These are phyloP conservation scores for Ianthella basta DNA, from an alignment of 37 sponge, comb jelly and placozoan species.

Conservation along the genomic window DNA sequence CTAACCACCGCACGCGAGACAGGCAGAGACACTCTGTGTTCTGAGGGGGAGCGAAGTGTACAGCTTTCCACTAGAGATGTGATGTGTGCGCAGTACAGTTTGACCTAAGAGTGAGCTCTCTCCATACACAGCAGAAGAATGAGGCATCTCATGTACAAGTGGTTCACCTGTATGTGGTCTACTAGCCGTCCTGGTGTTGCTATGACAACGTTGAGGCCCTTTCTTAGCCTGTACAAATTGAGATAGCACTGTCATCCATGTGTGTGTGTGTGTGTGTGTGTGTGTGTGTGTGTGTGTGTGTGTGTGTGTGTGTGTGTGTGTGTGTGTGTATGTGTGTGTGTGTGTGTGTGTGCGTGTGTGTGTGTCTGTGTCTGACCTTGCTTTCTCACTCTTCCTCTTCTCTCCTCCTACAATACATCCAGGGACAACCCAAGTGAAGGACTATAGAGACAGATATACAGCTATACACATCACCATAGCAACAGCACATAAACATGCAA, in stretches of 20 bases:
- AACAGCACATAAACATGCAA: neutral
- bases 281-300: slow-evolving; percentile 46
- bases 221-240: slow-evolving; percentile 49
- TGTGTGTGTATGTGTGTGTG: slow-evolving; percentile 37
- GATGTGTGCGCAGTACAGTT: no score
- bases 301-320: slow-evolving; percentile 41
- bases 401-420: slow-evolving; percentile 40
- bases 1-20: slow-evolving; percentile 85
- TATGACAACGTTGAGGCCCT: slow-evolving; percentile 92
- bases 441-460: neutral
- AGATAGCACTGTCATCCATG: neutral
- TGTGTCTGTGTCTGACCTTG: neutral
- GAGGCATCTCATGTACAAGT: no score
- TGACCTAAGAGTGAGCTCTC: no score
- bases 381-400: slow-evolving; percentile 37
- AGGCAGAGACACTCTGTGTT: slow-evolving; percentile 84
- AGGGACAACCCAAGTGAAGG: slow-evolving; percentile 38
- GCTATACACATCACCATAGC: neutral
- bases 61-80: no score
- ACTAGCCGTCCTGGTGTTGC: slow-evolving; percentile 97
- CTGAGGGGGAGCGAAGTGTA: no score
- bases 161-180: slow-evolving; percentile 87
- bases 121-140: no score
- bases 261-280: neutral
- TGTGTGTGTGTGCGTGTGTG: neutral